Conservation (phyloP, 2,113 vertebrate species). For the Alethe diademata region DNA sequence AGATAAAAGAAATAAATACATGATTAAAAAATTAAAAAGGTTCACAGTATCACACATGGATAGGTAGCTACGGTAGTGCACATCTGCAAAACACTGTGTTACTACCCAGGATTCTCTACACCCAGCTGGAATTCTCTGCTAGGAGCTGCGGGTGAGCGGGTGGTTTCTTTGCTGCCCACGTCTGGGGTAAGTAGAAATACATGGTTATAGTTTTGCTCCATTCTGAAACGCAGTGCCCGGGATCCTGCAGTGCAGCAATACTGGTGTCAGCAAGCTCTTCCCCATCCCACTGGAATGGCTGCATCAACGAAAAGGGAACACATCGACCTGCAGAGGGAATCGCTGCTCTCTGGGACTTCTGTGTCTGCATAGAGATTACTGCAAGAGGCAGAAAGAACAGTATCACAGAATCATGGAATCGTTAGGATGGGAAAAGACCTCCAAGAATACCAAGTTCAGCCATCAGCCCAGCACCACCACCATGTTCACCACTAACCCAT, state of each 20-base stretch:
- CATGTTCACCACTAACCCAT: neutral
- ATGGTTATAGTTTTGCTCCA: constrained; percentile 31
- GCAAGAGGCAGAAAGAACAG: constrained; percentile 11
- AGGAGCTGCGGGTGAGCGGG: constrained; percentile 20
- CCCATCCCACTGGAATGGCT: constrained; percentile 31
- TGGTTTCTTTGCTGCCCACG: constrained; percentile 10
- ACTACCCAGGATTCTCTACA: constrained; percentile 50
- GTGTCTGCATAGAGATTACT: constrained; percentile 79
- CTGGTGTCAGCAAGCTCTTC: constrained; percentile 40
- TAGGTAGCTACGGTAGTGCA: constrained; percentile 59
- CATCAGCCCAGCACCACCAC: neutral
- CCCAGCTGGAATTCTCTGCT: constrained; percentile 3
- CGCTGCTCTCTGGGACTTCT: constrained; percentile 55
- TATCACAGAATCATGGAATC: neutral
- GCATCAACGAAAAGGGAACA: constrained; percentile 50
- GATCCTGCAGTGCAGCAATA: constrained; percentile 37
- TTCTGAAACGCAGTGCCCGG: neutral
- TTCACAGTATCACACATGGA: constrained; percentile 68
- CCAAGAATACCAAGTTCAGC: neutral
- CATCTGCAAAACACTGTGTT: constrained; percentile 41
- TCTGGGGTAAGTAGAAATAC: constrained; percentile 35
- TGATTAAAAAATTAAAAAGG: constrained; percentile 43
- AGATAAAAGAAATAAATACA: constrained; percentile 75
- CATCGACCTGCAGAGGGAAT: constrained; percentile 48
- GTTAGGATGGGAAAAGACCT: neutral